These are phyloP conservation scores for Phyto melanocephala DNA, from an alignment of 2,888 invertebrate genomes.

Conservation along the genomic window DNA sequence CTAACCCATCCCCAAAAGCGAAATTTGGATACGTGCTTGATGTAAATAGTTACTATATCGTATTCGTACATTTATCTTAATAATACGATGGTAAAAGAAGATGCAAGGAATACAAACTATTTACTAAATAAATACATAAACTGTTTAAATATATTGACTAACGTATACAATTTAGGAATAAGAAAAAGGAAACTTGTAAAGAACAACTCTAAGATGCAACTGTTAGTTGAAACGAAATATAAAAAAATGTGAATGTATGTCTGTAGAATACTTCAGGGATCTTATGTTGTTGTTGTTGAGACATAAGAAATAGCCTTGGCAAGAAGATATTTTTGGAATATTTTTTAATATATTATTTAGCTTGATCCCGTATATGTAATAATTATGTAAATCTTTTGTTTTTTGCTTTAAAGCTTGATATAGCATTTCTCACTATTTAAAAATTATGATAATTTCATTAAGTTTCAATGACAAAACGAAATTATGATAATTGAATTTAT, in stretches of 20 bases:
- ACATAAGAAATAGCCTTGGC: too few species aligned
- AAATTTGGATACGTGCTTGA: background rate
- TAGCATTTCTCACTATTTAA: too few species aligned
- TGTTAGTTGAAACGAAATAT: slow-evolving; percentile 22
- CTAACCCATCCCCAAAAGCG: background rate
- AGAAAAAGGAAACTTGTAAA: background rate
- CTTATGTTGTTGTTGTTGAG: background rate
- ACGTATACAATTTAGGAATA: background rate
- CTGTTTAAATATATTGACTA: slow-evolving; percentile 7
- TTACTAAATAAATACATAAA: slow-evolving; percentile 29
- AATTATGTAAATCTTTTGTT: too few species aligned
- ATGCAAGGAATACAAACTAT: background rate
- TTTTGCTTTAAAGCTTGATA: too few species aligned
- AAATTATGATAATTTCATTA: too few species aligned
- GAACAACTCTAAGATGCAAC: background rate
- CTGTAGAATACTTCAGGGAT: slow-evolving; percentile 21
- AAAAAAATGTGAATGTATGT: background rate
- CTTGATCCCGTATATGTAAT: too few species aligned
- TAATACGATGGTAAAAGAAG: background rate
- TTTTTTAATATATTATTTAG: too few species aligned
- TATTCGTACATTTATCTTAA: too few species aligned
- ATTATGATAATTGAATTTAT: too few species aligned
- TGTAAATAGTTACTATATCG: too few species aligned
- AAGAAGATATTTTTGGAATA: too few species aligned
- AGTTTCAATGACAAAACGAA: too few species aligned